These are phyloP conservation scores for Amphipoea lucens DNA, from an alignment of 2,888 invertebrate genomes.

Conservation along the genomic window DNA sequence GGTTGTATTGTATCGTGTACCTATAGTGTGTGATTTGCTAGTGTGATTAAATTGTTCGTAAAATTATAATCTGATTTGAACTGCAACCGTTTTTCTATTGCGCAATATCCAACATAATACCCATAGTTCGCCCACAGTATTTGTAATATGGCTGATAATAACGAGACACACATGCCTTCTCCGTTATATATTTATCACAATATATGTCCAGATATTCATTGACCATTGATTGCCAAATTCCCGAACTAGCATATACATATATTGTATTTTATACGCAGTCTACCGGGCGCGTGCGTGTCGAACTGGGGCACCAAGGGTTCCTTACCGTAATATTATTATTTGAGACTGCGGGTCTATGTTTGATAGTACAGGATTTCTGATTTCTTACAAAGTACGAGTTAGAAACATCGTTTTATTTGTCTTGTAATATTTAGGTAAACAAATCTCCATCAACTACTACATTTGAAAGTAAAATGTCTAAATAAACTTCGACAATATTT, in stretches of 20 bases:
- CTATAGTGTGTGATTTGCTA: too few relatives aligned
- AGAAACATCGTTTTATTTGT: not conserved
- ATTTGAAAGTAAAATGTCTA: not conserved
- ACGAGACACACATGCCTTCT: too few relatives aligned
- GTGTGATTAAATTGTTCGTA: too few relatives aligned
- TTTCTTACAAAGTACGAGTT: not conserved
- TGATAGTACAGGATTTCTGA: not conserved
- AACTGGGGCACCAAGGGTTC: constrained; percentile 1
- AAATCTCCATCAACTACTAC: not conserved
- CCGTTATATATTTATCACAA: not conserved
- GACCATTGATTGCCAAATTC: not conserved
- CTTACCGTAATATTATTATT: not conserved
- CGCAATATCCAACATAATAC: too few relatives aligned
- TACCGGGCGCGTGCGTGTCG: not conserved
- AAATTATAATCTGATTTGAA: too few relatives aligned
- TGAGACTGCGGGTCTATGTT: not conserved
- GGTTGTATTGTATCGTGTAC: too few relatives aligned
- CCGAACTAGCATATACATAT: not conserved
- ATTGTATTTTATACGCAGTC: not conserved
- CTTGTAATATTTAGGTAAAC: not conserved
- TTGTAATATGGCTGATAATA: too few relatives aligned
- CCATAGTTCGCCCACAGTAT: too few relatives aligned
- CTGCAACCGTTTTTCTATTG: too few relatives aligned
- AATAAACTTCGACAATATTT: too few relatives aligned
- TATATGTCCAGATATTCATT: not conserved